Percentiles rank a stretch among this genome's conserved stretches.
Conservation (phyloP, 1,140 invertebrate species). For the Bactericera cockerelli region DNA sequence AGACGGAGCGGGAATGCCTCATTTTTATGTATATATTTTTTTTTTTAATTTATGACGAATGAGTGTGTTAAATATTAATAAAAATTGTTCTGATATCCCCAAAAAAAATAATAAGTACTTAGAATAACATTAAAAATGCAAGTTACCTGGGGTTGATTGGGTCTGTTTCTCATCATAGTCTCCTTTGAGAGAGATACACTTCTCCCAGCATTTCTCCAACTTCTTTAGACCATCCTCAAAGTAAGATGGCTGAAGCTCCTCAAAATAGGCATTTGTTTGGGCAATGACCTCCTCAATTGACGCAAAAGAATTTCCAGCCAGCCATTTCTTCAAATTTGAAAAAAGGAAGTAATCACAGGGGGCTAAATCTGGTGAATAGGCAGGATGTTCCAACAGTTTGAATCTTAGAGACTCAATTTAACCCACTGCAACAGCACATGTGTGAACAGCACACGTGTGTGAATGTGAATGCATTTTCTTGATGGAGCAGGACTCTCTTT, state of each 20-base stretch:
- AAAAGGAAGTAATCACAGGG: constrained; percentile 27
- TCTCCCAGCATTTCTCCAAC: constrained; percentile 19
- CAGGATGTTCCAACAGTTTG: constrained; percentile 24
- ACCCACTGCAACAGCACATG: constrained; percentile 10
- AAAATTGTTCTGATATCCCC: too few relatives aligned
- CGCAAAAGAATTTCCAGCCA: constrained; percentile 13
- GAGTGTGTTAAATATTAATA: too few relatives aligned
- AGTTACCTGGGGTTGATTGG: constrained; percentile 4
- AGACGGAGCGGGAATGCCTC: too few relatives aligned
- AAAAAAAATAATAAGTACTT: constrained; percentile 9
- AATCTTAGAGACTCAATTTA: constrained; percentile 20
- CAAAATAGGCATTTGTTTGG: constrained; percentile 13
- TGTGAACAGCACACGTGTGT: constrained; percentile 24
- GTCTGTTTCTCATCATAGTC: constrained; percentile 22
- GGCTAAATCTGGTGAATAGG: constrained; percentile 27
- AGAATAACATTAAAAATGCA: constrained; percentile 2
- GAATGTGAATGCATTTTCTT: constrained; percentile 32
- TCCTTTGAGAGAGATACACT: constrained; percentile 20
- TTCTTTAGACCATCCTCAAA: constrained; percentile 10
- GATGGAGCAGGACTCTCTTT: constrained; percentile 20
- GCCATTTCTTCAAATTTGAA: constrained; percentile 16
- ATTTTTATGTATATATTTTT: too few relatives aligned
- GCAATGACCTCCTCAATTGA: constrained; percentile 14
- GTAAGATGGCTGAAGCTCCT: constrained; percentile 4
- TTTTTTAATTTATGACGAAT: too few relatives aligned